Percentiles rank a stretch among this genome's conserved stretches.
Evolutionary conservation across 2,797 vertebrate genomes (phyloP).

Genomic region (Phataginus tetradactyla): DNA sequence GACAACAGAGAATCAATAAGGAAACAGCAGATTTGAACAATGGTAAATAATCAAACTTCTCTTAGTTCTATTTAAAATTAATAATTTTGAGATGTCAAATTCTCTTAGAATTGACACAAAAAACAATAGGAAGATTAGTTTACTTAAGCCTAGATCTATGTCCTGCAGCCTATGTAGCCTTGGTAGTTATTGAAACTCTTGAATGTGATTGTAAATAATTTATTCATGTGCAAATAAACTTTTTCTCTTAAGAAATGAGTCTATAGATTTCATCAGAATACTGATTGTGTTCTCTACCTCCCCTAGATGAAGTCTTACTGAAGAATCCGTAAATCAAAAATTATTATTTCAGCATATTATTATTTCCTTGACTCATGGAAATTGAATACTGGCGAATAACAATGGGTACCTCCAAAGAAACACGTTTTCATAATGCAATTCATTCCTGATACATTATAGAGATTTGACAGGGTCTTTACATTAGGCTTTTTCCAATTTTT

Average conservation of each 20-base stretch:
- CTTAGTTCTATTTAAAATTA: background rate
- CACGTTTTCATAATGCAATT: background rate
- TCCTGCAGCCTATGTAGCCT: background rate
- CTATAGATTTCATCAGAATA: background rate
- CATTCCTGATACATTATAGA: background rate
- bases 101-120: background rate
- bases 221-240: background rate
- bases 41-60: background rate
- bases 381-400: background rate
- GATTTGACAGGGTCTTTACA: background rate
- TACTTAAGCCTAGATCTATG: background rate
- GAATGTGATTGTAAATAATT: background rate
- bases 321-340: background rate
- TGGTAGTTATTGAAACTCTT: background rate
- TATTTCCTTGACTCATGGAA: background rate
- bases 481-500: background rate
- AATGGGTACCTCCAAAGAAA: background rate
- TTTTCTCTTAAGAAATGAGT: background rate
- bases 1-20: too few species aligned
- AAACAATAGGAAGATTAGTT: background rate
- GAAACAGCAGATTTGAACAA: too few species aligned
- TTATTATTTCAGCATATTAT: background rate
- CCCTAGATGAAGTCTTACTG: background rate
- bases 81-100: background rate
- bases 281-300: background rate